Evolutionary conservation across 2,113 vertebrate genomes (phyloP), one percentile per base, ranked within the genome.

Genomic region (Eptatretus burgeri): DNA sequence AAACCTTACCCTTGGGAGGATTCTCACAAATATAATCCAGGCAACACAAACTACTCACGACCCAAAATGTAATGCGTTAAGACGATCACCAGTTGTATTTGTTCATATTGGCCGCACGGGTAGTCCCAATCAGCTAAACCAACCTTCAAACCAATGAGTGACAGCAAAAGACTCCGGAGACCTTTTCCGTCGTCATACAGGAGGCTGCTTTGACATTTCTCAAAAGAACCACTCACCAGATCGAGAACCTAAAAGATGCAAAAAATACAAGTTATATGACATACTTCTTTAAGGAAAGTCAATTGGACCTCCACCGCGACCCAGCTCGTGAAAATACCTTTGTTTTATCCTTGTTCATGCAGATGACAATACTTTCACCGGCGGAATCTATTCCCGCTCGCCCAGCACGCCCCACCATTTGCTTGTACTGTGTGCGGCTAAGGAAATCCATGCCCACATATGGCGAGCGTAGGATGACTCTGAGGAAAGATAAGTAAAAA

Each of bases 391-490:
- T 82, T 2, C 91, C 91, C 2, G 91, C 87, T 64, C 89, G 79
- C 2, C 91, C 89, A 16, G 91, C 91, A 70, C 91, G 77, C 11
- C 88, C 91, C 65, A 83, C 75, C 87, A 95, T 96, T 72, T 96
- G 91, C 63, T 93, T 84, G 70, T 98, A 98, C 64, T 89, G 91
- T 69, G 69, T 88, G 70, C 78, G 83, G 77, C 78, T 89, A 69
- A 98, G 74, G 74, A 91, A 85, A 62, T 85, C 81, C 1, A 67
- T 74, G 11, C 79, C 88, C 70, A 98, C 73, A 56, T 87, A 93
- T 1, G 91, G 89, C 2, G 91, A 85, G 68, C 89, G 80, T 66
- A 95, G 74, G 70, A 98, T 84, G 67, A 93, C 85, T 72, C 88
- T 94, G 70, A 60, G 19, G 56, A 12, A 10, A 19, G 56, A 19